A percentile compares a stretch with the other conserved stretches of the same genome.
phyloP scores from a whole-genome alignment of 2,888 invertebrate species.

The Protonemura montana region DNA sequence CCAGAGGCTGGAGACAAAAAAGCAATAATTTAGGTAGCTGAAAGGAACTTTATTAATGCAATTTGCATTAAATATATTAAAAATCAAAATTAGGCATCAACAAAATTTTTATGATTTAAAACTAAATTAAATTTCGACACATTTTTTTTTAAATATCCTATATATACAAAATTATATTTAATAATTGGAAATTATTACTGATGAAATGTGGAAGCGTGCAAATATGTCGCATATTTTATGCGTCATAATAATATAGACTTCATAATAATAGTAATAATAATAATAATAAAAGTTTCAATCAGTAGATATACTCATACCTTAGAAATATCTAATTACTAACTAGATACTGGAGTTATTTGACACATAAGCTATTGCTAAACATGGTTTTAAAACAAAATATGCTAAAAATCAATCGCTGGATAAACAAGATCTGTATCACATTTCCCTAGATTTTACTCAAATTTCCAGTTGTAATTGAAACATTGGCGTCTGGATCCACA shows the following conservation, averaged over 20 bases:
- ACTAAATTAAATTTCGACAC: neutral
- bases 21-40: neutral
- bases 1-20: neutral
- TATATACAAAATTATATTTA: neutral
- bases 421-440: neutral
- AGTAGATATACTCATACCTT: neutral
- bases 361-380: neutral
- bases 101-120: neutral
- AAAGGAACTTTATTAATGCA: conserved; percentile 12
- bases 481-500: no score
- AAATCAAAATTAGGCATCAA: neutral
- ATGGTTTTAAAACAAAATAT: neutral
- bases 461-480: no score
- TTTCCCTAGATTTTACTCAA: neutral
- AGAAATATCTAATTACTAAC: neutral
- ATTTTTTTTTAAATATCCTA: neutral
- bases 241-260: neutral
- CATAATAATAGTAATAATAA: neutral
- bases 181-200: neutral
- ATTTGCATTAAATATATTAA: neutral
- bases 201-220: neutral
- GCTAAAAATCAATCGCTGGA: neutral
- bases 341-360: neutral
- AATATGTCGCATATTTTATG: neutral
- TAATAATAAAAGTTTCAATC: neutral